Conservation (phyloP, 2,113 vertebrate genomes). For the Eidolon helvum region DNA sequence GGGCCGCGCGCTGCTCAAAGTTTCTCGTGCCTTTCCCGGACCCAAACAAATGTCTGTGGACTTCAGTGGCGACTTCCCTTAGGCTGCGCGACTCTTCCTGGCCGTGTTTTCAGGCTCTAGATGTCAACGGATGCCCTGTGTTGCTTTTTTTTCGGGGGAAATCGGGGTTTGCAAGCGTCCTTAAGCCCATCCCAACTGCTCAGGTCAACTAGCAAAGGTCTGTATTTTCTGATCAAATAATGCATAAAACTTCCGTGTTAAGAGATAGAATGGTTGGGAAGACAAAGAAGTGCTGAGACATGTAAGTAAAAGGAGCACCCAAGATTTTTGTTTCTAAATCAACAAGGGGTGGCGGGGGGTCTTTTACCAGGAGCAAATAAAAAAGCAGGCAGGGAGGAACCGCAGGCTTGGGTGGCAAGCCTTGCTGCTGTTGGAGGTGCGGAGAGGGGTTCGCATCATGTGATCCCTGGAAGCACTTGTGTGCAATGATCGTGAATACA, state of each 20-base stretch:
- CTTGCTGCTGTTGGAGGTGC: neutral
- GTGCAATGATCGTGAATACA: neutral
- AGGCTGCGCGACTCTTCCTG: slow-evolving; percentile 79
- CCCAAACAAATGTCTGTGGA: slow-evolving; percentile 91
- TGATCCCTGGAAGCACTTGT: neutral
- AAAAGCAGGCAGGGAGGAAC: neutral
- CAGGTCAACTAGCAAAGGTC: slow-evolving; percentile 73
- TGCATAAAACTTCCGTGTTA: slow-evolving; percentile 76
- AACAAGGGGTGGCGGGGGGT: slow-evolving; percentile 43
- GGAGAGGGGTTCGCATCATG: neutral
- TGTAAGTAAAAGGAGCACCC: slow-evolving; percentile 89
- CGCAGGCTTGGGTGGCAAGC: neutral
- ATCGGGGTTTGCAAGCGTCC: slow-evolving; percentile 71
- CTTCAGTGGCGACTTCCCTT: slow-evolving; percentile 95
- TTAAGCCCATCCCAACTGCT: slow-evolving; percentile 71
- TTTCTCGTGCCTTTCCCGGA: slow-evolving; percentile 84
- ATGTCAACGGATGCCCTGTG: slow-evolving; percentile 77
- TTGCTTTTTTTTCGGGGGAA: slow-evolving; percentile 61
- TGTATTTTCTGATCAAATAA: slow-evolving; percentile 79
- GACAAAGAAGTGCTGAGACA: slow-evolving; percentile 83
- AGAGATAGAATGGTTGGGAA: slow-evolving; percentile 81
- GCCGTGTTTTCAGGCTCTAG: slow-evolving; percentile 78
- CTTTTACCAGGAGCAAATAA: neutral
- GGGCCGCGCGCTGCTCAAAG: slow-evolving; percentile 68
- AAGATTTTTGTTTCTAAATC: slow-evolving; percentile 79